Base-by-base conservation (phyloP, 2,888 invertebrate species). In the Euplagia quadripunctaria region DNA sequence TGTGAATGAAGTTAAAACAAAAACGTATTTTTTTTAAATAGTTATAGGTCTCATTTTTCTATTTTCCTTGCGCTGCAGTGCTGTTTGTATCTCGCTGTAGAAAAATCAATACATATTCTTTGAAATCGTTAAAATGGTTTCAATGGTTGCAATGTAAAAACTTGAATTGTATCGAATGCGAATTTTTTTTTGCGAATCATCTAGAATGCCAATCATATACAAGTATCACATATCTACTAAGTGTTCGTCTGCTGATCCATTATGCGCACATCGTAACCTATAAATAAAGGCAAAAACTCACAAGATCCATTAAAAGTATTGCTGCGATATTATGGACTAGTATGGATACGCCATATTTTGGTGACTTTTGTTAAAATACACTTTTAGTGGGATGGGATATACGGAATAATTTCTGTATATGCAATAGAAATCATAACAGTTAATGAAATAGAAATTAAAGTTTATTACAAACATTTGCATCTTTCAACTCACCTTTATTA, bases 291-390 rank as follows among this genome's bases (percentile, higher is more conserved):
- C 93, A 94, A 94, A 94, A 94, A 94, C 94, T 94, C 94, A 92
- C 93, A 93, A 94, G 93, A 94, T 94, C 94, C 94, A 94, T 94
- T 94, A 94, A 94, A 94, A 94, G 94, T 94, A 94, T 94, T 94
- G 93, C 93, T 91, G 84, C 87, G 84, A 87, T 87, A 85, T 84
- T 90, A 86, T 87, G 77, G 87, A 81, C 83, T 84, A 75, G 73
- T 86, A 79, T 92, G 91, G 94, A 94, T 86, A 90, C 76, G 82
- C 74, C 84, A 41, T 42, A 4, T 7, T 5, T 11, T 64, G 4
- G 17, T 12, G n/a, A 7, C 7, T 43, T 64, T 43, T 17, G 12
- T 17, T 31, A 31, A 31, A 31, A 31, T 31, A 31, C 31, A 31
- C 31, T 31, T 31, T 31, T 31, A 31, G 31, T 31, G 31, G 31